Evolutionary conservation across 2,888 invertebrate species (phyloP).

Genomic region (Ochropacha duplaris): DNA sequence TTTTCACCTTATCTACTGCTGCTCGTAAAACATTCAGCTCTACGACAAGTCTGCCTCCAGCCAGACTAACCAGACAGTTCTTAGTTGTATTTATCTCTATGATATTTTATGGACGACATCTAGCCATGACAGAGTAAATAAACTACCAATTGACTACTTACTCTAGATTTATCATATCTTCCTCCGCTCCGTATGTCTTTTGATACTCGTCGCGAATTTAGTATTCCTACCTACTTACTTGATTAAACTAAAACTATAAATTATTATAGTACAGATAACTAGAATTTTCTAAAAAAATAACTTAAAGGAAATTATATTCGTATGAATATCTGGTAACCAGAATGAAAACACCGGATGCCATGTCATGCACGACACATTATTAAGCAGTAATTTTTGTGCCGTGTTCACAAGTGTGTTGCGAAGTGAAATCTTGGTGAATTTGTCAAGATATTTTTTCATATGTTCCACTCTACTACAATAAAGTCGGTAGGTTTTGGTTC

Average conservation of each 20-base stretch:
- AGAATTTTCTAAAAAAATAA: background rate
- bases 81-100: slow-evolving; percentile 3
- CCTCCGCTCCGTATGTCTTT: no score
- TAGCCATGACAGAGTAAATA: background rate
- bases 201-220: no score
- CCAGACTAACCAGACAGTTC: slow-evolving; percentile 9
- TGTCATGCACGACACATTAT: slow-evolving; percentile 3
- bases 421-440: slow-evolving; percentile 31
- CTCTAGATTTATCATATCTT: background rate
- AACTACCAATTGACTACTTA: background rate
- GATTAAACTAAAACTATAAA: no score
- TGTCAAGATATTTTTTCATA: slow-evolving; percentile 36
- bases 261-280: background rate
- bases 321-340: slow-evolving; percentile 1
- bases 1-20: slow-evolving; percentile 28
- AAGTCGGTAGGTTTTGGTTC: slow-evolving; percentile 38
- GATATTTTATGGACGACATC: background rate
- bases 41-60: slow-evolving; percentile 7
- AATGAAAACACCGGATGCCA: slow-evolving; percentile 1
- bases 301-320: background rate
- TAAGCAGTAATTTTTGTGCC: background rate
- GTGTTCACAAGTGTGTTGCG: slow-evolving; percentile 3
- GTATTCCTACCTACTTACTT: no score
- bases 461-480: slow-evolving; percentile 27
- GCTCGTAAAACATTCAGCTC: slow-evolving; percentile 23